Percentiles rank a stretch among this genome's conserved stretches.
Conservation (phyloP, 2,888 invertebrate species). For the Rhodophaea formosa region DNA sequence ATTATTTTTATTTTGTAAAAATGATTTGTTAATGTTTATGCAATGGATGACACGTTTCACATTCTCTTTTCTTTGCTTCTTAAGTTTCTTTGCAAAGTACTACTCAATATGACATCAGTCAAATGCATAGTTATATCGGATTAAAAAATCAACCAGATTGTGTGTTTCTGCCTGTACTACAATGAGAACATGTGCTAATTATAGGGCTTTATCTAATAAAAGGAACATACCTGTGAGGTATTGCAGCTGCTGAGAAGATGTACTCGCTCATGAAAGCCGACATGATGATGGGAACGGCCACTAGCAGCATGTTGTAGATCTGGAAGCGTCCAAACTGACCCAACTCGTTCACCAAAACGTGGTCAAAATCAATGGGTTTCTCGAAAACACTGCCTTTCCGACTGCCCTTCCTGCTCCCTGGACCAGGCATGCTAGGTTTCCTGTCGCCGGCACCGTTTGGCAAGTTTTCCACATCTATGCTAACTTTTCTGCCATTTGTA, state of each 20-base stretch:
- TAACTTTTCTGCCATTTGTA: background rate
- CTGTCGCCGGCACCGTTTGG: background rate
- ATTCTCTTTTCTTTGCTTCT: too few relatives aligned
- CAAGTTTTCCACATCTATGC: background rate
- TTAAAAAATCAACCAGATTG: too few relatives aligned
- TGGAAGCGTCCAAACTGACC: slow-evolving; percentile 85
- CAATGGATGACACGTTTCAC: too few relatives aligned
- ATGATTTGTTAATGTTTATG: too few relatives aligned
- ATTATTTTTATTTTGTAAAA: too few relatives aligned
- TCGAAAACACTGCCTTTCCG: slow-evolving; percentile 8
- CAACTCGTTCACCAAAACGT: slow-evolving; percentile 66
- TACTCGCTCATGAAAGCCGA: slow-evolving; percentile 74
- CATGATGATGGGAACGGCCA: slow-evolving; percentile 82
- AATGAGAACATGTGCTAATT: background rate
- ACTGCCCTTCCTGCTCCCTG: slow-evolving; percentile 7
- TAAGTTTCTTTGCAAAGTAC: too few relatives aligned
- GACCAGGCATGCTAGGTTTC: background rate
- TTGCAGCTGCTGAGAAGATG: slow-evolving; percentile 20
- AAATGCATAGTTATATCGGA: too few relatives aligned
- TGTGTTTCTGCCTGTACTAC: too few relatives aligned
- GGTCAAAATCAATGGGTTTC: slow-evolving; percentile 54
- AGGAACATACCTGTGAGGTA: slow-evolving; percentile 21
- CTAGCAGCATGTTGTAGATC: slow-evolving; percentile 74
- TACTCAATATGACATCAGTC: too few relatives aligned
- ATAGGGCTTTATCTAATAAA: background rate